A percentile compares a stretch with the other conserved stretches of the same genome.
These are phyloP conservation scores for Zaprionus vittiger DNA, from an alignment of 1,140 invertebrate genomes.

Conservation along the genomic window DNA sequence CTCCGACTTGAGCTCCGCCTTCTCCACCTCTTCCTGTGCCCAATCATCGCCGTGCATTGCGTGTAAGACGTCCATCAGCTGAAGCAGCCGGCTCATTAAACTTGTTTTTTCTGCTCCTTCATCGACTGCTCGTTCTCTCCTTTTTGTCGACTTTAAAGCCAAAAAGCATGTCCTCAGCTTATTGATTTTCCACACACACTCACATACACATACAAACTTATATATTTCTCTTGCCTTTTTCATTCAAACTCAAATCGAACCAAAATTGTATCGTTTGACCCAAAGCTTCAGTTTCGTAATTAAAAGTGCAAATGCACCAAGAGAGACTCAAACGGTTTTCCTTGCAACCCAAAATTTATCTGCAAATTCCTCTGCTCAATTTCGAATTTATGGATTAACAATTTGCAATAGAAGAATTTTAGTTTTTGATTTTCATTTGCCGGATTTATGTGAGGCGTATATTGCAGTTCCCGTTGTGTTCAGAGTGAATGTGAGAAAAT, in stretches of 20 bases:
- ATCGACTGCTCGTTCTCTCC: conserved; percentile 10
- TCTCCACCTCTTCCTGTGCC: conserved; percentile 6
- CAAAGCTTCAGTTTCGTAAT: conserved; percentile 12
- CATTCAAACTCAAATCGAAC: not conserved
- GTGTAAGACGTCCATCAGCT: conserved; percentile 76
- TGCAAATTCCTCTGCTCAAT: conserved; percentile 47
- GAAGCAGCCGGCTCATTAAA: conserved; percentile 77
- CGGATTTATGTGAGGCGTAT: not conserved
- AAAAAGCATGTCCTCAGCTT: conserved; percentile 15
- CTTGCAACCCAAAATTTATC: not conserved
- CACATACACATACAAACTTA: not conserved
- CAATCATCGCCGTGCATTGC: conserved; percentile 53
- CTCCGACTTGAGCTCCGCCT: not conserved
- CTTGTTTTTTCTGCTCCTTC: conserved; percentile 42
- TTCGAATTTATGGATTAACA: conserved; percentile 2
- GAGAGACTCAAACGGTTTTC: conserved; percentile 1
- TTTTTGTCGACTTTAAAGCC: conserved; percentile 61
- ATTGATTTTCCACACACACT: conserved; percentile 41
- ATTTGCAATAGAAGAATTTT: not conserved
- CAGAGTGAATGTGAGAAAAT: not conserved
- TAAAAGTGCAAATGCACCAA: conserved; percentile 1
- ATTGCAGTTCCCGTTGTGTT: not conserved
- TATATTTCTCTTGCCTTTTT: conserved; percentile 34
- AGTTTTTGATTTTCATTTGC: not conserved
- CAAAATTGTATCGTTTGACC: conserved; percentile 8